phyloP scores from a whole-genome alignment of 2,888 invertebrate species.

The Herminia tarsipennalis region DNA sequence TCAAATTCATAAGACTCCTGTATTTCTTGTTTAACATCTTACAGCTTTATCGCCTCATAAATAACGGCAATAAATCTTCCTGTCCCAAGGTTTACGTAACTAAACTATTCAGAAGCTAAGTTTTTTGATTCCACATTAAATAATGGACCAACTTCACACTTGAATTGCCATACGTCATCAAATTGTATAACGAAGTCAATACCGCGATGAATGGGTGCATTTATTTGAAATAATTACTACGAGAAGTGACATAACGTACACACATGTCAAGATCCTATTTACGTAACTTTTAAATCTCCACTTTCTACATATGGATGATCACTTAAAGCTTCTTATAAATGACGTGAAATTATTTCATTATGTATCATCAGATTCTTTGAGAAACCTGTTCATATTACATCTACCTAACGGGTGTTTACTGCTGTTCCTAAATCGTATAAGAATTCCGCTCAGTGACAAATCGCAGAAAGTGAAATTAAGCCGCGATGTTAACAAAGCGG shows the following conservation, averaged over 20 bases:
- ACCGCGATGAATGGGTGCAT: conserved; percentile 23
- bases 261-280: conserved; percentile 37
- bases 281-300: conserved; percentile 41
- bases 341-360: background rate
- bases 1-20: too few species aligned
- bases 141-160: conserved; percentile 2
- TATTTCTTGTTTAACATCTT: too few species aligned
- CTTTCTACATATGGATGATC: conserved; percentile 41
- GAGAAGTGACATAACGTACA: conserved; percentile 39
- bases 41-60: too few species aligned
- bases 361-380: background rate
- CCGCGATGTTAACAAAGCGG: background rate
- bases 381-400: too few species aligned
- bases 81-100: conserved; percentile 17
- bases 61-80: conserved; percentile 7
- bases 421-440: too few species aligned
- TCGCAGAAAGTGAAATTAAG: conserved; percentile 3
- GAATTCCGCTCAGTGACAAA: too few species aligned
- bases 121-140: conserved; percentile 7
- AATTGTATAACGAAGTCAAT: conserved; percentile 38
- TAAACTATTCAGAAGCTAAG: conserved; percentile 11
- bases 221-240: conserved; percentile 29
- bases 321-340: background rate
- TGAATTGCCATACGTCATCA: conserved; percentile 17
- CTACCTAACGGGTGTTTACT: too few species aligned